Evolutionary conservation across 2,797 vertebrate genomes (phyloP), one percentile per base, ranked within the genome.

Genomic region (Lepilemur ruficaudatus): DNA sequence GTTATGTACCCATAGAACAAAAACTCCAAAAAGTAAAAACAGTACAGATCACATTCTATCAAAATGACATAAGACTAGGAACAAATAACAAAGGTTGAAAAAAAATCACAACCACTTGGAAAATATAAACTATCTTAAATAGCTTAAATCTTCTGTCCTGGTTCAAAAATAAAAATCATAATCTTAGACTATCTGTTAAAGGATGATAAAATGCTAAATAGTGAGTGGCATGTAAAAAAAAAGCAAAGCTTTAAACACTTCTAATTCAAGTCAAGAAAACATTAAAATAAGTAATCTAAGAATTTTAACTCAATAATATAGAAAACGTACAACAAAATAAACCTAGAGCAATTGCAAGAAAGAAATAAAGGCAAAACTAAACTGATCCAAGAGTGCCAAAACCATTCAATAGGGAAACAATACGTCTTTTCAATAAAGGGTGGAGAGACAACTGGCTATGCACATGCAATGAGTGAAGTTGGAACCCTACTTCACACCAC

Each of bases 1-100:
- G 48, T 76, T 70, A 83, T 80, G 9, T 63, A 50, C 30, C 41
- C 17, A 90, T 0, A 81, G 52, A 67, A 79, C 2, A 92, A 96
- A 97, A 96, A 52, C 70, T 86, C 28, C 32, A 73, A 92, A 95
- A 94, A 92, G 48, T 85, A 41, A 94, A 84, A 92, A 65, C 5
- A 78, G 28, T 92, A 83, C 35, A 82, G 78, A 78, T 17, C 48
- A 85, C 28, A 61, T 59, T 88, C 43, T 67, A 50, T 80, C 25
- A 78, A 90, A 92, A 86, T 65, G 10, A 93, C 22, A 15, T 30
- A 32, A 63, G 5, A 14, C 35, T 30, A 89, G 50, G 52, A 95
- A 76, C 73, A 93, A 61, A 76, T 41, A 94, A 79, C 32, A 78
- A 69, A 82, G 28, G 10, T 20, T 75, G 57, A 69, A 69, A 93